Percentiles rank a stretch among this genome's conserved stretches.
phyloP scores from a whole-genome alignment of 2,113 vertebrate species.

The Gnathonemus echidnorhynchus region DNA sequence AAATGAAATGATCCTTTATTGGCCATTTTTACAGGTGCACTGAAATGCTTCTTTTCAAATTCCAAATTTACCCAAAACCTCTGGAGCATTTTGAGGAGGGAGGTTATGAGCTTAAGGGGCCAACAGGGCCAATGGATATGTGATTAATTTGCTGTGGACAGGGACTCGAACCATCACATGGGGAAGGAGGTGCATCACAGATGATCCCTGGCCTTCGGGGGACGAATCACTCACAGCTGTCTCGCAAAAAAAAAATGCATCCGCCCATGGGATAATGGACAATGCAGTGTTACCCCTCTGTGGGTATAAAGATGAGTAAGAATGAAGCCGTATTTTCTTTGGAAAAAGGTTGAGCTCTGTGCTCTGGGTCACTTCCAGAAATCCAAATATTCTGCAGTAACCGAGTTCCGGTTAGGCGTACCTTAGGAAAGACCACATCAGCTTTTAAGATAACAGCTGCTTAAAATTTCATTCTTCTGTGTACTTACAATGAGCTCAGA shows the following conservation, averaged over 20 bases:
- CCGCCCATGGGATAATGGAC: conserved; percentile 6
- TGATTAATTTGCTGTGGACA: not conserved
- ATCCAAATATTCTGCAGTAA: conserved; percentile 41
- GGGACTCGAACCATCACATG: not conserved
- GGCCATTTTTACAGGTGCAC: not conserved
- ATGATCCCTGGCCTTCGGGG: not conserved
- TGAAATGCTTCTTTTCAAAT: not conserved
- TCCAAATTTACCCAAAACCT: not conserved
- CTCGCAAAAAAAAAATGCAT: too few relatives aligned
- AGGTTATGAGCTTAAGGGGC: not conserved
- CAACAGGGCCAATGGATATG: not conserved
- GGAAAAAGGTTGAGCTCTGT: conserved; percentile 17
- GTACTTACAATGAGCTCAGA: conserved; percentile 13
- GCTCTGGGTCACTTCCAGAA: conserved; percentile 29
- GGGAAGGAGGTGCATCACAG: not conserved
- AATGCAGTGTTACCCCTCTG: not conserved
- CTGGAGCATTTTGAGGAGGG: not conserved
- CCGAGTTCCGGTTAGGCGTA: conserved; percentile 38
- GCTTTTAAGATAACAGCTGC: conserved; percentile 29
- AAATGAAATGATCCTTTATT: not conserved
- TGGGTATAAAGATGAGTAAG: conserved; percentile 8
- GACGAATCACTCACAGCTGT: not conserved
- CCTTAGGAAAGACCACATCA: conserved; percentile 42
- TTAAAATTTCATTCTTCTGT: conserved; percentile 32
- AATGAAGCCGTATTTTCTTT: conserved; percentile 27